These are phyloP conservation scores for Festucalex cinctus DNA, from an alignment of 2,113 vertebrate species.

Conservation along the genomic window DNA sequence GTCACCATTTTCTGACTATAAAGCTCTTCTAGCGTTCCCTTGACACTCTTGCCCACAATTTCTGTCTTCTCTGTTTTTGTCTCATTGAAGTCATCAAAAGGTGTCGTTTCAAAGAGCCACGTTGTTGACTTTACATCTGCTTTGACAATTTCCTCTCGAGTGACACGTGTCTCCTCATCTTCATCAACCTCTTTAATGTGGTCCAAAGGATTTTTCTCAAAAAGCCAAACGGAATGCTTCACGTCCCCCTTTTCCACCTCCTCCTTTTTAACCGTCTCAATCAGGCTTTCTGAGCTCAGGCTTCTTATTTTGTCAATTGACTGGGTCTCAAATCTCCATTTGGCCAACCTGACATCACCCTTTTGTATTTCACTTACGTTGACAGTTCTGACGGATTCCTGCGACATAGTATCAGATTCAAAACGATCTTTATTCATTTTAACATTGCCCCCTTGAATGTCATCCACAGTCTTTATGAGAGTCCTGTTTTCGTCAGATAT, in stretches of 20 bases:
- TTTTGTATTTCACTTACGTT: conserved; percentile 86
- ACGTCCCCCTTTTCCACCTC: conserved; percentile 83
- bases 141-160: conserved; percentile 78
- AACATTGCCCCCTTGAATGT: conserved; percentile 83
- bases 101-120: conserved; percentile 91
- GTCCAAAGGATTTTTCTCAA: conserved; percentile 86
- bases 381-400: conserved; percentile 76
- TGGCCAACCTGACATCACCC: conserved; percentile 84
- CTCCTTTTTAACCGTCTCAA: conserved; percentile 80
- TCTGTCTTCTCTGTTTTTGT: conserved; percentile 75
- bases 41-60: conserved; percentile 85
- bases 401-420: conserved; percentile 72
- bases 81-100: conserved; percentile 83
- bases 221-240: conserved; percentile 86
- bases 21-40: conserved; percentile 84
- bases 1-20: conserved; percentile 82
- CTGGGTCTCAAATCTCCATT: conserved; percentile 89
- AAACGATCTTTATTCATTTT: conserved; percentile 77
- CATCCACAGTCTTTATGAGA: conserved; percentile 72
- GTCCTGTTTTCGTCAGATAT: conserved; percentile 76
- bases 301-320: conserved; percentile 82
- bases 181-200: conserved; percentile 78
- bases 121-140: conserved; percentile 85
- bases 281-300: conserved; percentile 76
- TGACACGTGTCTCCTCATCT: conserved; percentile 34